Conservation (phyloP, 2,113 vertebrate species). For the Globicephala melas region DNA sequence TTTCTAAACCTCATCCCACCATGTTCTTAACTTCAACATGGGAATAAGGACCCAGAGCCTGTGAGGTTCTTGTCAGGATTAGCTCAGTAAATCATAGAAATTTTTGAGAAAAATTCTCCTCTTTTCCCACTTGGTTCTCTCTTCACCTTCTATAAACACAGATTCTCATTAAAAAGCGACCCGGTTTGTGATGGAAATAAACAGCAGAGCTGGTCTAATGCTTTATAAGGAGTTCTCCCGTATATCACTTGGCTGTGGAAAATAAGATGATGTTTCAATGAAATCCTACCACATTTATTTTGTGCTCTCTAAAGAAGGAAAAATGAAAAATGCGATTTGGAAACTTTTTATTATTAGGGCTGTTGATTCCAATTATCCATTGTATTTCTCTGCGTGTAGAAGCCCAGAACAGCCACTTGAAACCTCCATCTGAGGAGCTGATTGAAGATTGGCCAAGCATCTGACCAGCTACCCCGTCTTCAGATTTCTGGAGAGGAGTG, state of each 20-base stretch:
- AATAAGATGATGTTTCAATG: neutral
- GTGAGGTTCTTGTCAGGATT: neutral
- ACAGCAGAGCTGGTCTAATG: neutral
- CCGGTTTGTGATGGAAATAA: neutral
- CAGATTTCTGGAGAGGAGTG: neutral
- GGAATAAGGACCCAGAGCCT: rapidly evolving
- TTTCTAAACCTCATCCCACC: neutral
- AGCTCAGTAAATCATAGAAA: neutral
- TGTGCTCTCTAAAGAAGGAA: neutral
- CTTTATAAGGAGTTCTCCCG: neutral
- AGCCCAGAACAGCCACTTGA: neutral
- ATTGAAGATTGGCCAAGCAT: neutral
- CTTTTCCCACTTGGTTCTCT: neutral
- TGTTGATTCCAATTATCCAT: neutral
- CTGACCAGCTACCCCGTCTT: neutral
- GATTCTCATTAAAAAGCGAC: neutral
- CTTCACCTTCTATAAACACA: neutral
- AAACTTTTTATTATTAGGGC: conserved; percentile 10
- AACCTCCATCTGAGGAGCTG: neutral
- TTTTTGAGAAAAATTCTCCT: neutral
- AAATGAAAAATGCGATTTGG: neutral
- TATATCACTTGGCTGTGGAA: neutral
- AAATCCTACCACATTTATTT: neutral
- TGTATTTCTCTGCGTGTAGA: neutral
- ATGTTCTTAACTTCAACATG: neutral